phyloP scores from a whole-genome alignment of 1,140 invertebrate species.

The Ephestia elutella region DNA sequence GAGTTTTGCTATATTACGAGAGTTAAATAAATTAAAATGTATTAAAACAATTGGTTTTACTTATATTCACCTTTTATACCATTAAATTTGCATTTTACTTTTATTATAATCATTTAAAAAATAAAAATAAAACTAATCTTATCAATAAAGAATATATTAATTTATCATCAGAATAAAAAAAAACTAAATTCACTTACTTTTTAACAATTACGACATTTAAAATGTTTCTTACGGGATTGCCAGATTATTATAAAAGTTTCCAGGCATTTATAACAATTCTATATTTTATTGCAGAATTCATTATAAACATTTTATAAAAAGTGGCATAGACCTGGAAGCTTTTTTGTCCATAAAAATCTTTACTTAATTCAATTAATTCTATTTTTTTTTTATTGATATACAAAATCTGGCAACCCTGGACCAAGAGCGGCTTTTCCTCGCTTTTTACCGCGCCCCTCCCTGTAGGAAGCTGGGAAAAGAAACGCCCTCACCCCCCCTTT shows the following conservation, averaged over 20 bases:
- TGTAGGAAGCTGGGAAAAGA: constrained; percentile 71
- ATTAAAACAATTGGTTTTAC: constrained; percentile 15
- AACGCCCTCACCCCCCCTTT: constrained; percentile 36
- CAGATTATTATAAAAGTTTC: not conserved
- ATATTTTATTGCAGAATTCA: not conserved
- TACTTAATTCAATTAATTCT: not conserved
- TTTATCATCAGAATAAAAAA: no score
- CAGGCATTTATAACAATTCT: not conserved
- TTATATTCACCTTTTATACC: constrained; percentile 10
- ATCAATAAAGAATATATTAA: no score
- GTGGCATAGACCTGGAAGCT: not conserved
- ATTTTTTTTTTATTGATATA: not conserved
- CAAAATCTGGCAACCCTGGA: not conserved
- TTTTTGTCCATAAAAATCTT: not conserved
- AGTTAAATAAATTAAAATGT: constrained; percentile 30
- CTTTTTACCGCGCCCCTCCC: constrained; percentile 58
- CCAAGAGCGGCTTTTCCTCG: constrained; percentile 62
- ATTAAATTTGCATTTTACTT: no score
- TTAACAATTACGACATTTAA: not conserved
- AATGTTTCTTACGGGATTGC: not conserved
- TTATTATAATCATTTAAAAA: no score
- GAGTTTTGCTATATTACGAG: constrained; percentile 26
- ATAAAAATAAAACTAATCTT: no score
- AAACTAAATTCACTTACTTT: no score
- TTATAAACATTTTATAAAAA: not conserved